Evolutionary conservation across 1,140 invertebrate species (phyloP).

Genomic region (Nylanderia fulva): DNA sequence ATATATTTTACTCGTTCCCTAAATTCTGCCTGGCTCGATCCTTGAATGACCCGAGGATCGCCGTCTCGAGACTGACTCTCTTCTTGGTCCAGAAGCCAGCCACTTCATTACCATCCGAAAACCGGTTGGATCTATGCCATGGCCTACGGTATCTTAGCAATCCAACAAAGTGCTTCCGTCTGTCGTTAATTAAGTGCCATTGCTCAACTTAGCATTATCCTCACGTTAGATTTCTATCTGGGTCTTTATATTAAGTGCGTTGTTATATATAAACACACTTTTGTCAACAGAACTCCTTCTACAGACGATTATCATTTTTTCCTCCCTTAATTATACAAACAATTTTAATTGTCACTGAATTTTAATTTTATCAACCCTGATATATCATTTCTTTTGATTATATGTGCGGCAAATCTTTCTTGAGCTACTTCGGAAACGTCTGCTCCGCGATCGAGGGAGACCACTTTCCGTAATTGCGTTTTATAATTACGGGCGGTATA

Average conservation of each 20-base stretch:
- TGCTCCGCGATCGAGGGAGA: not conserved
- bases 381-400: too few species aligned
- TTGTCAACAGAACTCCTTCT: not conserved
- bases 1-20: not conserved
- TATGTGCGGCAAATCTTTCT: not conserved
- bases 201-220: constrained; percentile 22
- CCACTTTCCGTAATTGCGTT: constrained; percentile 30
- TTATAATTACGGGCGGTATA: constrained; percentile 28
- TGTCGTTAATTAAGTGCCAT: constrained; percentile 46
- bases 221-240: constrained; percentile 5
- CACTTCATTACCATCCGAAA: constrained; percentile 59
- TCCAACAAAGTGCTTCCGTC: constrained; percentile 49
- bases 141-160: constrained; percentile 42
- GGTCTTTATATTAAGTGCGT: not conserved
- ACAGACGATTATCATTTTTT: too few species aligned
- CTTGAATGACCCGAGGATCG: constrained; percentile 33
- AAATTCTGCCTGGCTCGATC: constrained; percentile 29
- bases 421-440: not conserved
- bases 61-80: constrained; percentile 5
- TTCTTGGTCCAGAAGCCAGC: constrained; percentile 42
- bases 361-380: too few species aligned
- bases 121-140: constrained; percentile 58
- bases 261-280: not conserved
- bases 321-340: not conserved
- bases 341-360: too few species aligned